phyloP scores from a whole-genome alignment of 2,113 vertebrate genomes.

The Machaerirhynchus nigripectus region DNA sequence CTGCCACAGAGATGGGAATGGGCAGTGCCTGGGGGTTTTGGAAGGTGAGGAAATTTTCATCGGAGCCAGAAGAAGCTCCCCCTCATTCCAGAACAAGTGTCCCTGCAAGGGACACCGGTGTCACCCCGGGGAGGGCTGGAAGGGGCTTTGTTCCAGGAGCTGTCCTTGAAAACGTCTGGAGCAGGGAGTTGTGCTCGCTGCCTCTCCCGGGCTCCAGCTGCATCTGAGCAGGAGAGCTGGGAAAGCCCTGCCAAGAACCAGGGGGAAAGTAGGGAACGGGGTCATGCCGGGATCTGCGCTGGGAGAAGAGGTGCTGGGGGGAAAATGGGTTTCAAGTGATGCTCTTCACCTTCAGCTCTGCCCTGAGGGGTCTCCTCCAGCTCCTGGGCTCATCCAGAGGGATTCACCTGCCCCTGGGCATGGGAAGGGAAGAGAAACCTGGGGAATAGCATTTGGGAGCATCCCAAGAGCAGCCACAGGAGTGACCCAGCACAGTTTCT shows the following conservation, averaged over 20 bases:
- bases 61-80: accelerated
- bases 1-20: neutral
- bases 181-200: neutral
- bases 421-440: accelerated
- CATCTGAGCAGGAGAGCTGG: neutral
- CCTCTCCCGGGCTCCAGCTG: neutral
- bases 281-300: neutral
- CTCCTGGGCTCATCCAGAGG: neutral
- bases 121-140: neutral
- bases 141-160: neutral
- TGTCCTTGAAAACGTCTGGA: neutral
- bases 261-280: neutral
- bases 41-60: neutral
- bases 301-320: neutral
- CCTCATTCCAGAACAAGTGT: accelerated
- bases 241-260: neutral
- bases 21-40: neutral
- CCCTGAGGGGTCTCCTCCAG: neutral
- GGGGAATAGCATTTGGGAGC: accelerated
- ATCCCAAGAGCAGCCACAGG: neutral
- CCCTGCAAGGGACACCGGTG: neutral
- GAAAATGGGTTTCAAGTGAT: accelerated
- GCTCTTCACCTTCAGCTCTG: neutral
- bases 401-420: neutral
- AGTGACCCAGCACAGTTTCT: neutral